These are phyloP conservation scores for Rafetus swinhoei DNA, from an alignment of 2,113 vertebrate genomes.

Conservation along the genomic window DNA sequence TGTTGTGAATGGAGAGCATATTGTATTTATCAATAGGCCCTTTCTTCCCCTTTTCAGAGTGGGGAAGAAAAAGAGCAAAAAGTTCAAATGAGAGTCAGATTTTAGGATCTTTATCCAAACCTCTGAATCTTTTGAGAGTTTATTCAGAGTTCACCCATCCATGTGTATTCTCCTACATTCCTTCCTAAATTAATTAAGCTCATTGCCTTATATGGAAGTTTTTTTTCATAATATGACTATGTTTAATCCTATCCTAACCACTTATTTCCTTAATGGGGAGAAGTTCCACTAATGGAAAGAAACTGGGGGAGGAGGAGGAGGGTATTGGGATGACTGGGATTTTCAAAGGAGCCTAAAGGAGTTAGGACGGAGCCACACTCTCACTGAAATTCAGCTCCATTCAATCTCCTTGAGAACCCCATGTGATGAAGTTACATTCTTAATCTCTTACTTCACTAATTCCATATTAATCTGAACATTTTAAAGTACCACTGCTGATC, in stretches of 20 bases:
- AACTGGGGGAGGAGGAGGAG: neutral
- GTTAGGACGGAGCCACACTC: neutral
- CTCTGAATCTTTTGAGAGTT: slow-evolving; percentile 8
- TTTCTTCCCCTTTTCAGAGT: neutral
- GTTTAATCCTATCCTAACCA: neutral
- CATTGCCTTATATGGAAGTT: slow-evolving; percentile 17
- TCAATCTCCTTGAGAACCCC: neutral
- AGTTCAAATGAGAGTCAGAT: slow-evolving; percentile 4
- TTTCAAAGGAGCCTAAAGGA: neutral
- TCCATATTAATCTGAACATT: neutral
- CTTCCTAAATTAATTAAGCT: neutral
- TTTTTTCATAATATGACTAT: neutral
- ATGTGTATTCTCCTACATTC: neutral
- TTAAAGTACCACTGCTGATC: neutral
- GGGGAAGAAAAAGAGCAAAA: neutral
- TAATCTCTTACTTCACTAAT: neutral
- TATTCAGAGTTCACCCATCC: neutral
- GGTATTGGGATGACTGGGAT: neutral
- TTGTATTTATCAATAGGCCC: neutral
- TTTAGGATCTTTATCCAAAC: neutral
- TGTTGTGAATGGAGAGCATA: neutral
- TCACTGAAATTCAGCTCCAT: neutral
- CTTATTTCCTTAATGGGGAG: neutral
- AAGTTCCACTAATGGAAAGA: neutral
- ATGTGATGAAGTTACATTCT: neutral